phyloP scores from a whole-genome alignment of 2,113 vertebrate species.

The Malurus elegans region DNA sequence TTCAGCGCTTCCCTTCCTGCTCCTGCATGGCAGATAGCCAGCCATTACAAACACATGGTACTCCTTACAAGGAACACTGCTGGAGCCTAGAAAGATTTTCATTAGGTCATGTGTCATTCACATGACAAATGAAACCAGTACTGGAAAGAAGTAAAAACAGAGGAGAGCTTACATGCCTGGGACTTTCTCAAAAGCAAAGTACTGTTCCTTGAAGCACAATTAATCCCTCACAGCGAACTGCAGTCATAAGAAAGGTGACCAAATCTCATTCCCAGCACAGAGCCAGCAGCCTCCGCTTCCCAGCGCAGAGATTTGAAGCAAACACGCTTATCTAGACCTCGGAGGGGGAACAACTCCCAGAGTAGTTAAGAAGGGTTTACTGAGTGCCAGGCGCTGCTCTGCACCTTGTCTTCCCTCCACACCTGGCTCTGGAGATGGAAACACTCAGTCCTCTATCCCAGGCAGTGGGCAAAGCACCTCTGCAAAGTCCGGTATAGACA shows the following conservation, averaged over 20 bases:
- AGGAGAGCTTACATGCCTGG: not conserved
- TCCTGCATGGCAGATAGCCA: not conserved
- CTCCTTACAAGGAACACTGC: not conserved
- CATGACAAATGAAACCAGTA: not conserved
- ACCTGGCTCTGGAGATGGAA: not conserved
- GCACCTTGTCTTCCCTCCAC: not conserved
- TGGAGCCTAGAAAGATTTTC: not conserved
- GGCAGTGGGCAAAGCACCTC: not conserved
- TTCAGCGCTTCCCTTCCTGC: not conserved
- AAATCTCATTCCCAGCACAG: not conserved
- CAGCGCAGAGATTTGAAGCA: not conserved
- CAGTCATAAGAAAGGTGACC: not conserved
- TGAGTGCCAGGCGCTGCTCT: not conserved
- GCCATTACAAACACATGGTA: not conserved
- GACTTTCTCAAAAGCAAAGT: not conserved
- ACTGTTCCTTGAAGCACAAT: not conserved
- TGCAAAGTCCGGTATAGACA: rapidly evolving
- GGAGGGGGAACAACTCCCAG: not conserved
- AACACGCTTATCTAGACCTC: constrained; percentile 20
- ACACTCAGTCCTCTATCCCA: not conserved
- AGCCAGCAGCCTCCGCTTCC: not conserved
- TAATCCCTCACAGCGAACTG: not conserved
- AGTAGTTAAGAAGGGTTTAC: not conserved
- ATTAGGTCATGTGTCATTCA: not conserved
- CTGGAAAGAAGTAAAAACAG: not conserved